Percentiles rank a stretch among this genome's conserved stretches.
phyloP scores from a whole-genome alignment of 2,797 vertebrate genomes.

The Ispidina picta region DNA sequence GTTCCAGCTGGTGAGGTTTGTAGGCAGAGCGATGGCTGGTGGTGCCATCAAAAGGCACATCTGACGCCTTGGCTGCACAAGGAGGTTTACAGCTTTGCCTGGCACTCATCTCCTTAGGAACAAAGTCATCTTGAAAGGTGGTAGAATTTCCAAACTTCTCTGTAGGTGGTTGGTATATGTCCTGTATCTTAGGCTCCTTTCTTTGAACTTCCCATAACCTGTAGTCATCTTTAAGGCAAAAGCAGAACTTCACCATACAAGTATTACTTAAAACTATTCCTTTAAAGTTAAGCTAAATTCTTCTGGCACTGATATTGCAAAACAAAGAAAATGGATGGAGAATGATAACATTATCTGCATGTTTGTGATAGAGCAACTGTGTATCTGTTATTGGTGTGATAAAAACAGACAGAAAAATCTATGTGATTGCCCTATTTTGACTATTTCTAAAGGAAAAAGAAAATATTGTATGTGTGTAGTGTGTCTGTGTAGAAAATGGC shows the following conservation, averaged over 20 bases:
- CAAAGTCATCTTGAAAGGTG: slow-evolving; percentile 84
- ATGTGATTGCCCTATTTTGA: background rate
- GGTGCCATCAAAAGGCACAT: slow-evolving; percentile 72
- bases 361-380: background rate
- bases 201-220: slow-evolving; percentile 78
- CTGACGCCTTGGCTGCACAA: slow-evolving; percentile 31
- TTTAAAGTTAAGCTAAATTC: slow-evolving; percentile 6
- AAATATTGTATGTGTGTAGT: background rate
- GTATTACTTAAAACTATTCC: background rate
- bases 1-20: slow-evolving; percentile 69
- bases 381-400: background rate
- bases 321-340: background rate
- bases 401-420: background rate
- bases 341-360: background rate
- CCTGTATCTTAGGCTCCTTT: slow-evolving; percentile 76
- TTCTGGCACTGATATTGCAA: background rate
- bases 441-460: background rate
- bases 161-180: slow-evolving; percentile 73
- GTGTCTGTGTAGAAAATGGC: background rate
- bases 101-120: slow-evolving; percentile 63
- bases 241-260: background rate
- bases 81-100: slow-evolving; percentile 79
- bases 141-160: slow-evolving; percentile 84
- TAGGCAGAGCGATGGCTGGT: slow-evolving; percentile 81
- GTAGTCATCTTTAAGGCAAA: slow-evolving; percentile 82